These are phyloP conservation scores for Chaitophorus viminalis DNA, from an alignment of 2,888 invertebrate species.

Conservation along the genomic window DNA sequence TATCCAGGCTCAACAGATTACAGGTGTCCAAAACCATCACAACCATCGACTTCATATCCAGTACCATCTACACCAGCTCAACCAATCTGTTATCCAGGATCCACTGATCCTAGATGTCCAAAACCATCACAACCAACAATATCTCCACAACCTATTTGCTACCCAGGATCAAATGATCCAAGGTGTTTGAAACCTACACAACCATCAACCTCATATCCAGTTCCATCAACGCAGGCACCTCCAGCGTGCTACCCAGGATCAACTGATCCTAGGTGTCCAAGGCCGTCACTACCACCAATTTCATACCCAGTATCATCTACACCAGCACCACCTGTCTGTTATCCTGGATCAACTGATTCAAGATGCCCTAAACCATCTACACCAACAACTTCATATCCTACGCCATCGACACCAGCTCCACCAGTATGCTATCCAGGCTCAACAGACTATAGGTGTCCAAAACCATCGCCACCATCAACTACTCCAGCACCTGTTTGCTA, in stretches of 20 bases:
- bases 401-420: constrained; percentile 65
- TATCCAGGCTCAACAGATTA: constrained; percentile 65
- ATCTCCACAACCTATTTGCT: no score
- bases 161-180: constrained; percentile 66
- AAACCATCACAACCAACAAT: constrained; percentile 63
- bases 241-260: constrained; percentile 67
- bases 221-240: constrained; percentile 64
- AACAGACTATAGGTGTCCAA: constrained; percentile 66
- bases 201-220: constrained; percentile 49
- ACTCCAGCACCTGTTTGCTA: constrained; percentile 66
- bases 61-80: constrained; percentile 33
- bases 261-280: constrained; percentile 67
- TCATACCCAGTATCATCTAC: constrained; percentile 62
- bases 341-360: constrained; percentile 66
- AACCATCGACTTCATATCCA: constrained; percentile 56
- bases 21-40: constrained; percentile 64
- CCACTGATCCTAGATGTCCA: constrained; percentile 66
- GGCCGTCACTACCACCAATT: constrained; percentile 63
- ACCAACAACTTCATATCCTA: constrained; percentile 63
- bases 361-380: constrained; percentile 64
- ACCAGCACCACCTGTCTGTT: constrained; percentile 65
- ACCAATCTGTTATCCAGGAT: constrained; percentile 67
- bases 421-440: constrained; percentile 67
- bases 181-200: constrained; percentile 65
- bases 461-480: constrained; percentile 63